Evolutionary conservation across 2,113 vertebrate genomes (phyloP).

Genomic region (Tiliqua scincoides): DNA sequence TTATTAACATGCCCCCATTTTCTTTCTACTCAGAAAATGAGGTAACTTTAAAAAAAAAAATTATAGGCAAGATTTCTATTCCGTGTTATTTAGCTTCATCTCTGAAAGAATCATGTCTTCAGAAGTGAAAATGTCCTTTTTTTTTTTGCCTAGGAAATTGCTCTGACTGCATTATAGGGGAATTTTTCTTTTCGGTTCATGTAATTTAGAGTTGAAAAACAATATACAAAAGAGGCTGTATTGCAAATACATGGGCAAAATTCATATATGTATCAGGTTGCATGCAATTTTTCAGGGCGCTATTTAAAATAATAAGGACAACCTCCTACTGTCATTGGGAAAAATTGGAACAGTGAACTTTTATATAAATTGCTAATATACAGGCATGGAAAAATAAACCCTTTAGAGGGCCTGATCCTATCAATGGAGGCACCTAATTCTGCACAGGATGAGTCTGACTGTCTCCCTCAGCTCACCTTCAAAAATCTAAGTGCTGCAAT

Average conservation of each 20-base stretch:
- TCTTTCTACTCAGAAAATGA: neutral
- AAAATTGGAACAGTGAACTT: neutral
- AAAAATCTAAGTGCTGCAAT: too few relatives aligned
- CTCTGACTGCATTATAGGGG: neutral
- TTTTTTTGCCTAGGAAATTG: neutral
- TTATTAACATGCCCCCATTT: neutral
- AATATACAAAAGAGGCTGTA: neutral
- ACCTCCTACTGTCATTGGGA: neutral
- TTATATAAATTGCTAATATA: neutral
- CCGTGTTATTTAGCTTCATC: neutral
- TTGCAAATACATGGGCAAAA: neutral
- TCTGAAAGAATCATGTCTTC: neutral
- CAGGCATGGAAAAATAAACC: neutral
- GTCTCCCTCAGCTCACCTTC: neutral
- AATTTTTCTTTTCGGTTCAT: neutral
- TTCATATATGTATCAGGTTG: neutral
- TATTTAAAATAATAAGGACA: neutral
- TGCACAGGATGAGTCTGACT: neutral
- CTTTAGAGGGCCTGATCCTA: neutral
- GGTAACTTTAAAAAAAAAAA: too few relatives aligned
- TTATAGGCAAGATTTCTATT: neutral
- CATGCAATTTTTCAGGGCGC: neutral
- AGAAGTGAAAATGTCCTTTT: neutral
- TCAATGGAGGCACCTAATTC: neutral
- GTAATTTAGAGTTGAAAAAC: neutral